Evolutionary conservation across 2,113 vertebrate species (phyloP).

Genomic region (Oryzias celebensis): DNA sequence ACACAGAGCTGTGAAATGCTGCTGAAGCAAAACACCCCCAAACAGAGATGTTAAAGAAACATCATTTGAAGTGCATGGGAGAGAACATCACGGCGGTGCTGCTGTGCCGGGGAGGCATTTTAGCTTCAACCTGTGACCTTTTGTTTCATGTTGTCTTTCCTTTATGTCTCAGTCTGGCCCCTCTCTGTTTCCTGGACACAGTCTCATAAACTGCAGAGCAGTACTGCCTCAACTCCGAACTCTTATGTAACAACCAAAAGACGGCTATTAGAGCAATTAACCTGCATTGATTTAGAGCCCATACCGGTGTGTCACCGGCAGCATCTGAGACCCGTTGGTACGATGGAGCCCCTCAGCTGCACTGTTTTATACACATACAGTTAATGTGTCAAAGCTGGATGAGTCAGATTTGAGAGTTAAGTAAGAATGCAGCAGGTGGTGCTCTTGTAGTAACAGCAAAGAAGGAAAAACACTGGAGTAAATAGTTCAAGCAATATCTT

Average conservation of each 20-base stretch:
- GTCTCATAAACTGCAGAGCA: constrained; percentile 28
- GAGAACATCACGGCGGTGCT: neutral
- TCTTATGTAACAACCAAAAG: constrained; percentile 23
- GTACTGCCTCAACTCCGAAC: constrained; percentile 26
- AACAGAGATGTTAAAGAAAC: neutral
- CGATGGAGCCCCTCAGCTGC: neutral
- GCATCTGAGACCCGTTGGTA: neutral
- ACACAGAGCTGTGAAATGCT: no score
- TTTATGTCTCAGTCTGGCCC: constrained; percentile 31
- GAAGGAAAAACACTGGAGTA: no score
- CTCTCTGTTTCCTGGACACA: constrained; percentile 12
- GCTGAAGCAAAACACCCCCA: neutral
- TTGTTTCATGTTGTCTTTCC: constrained; percentile 28
- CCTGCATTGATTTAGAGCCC: constrained; percentile 27
- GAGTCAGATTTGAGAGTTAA: neutral
- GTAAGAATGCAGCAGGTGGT: neutral
- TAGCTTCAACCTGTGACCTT: constrained; percentile 31
- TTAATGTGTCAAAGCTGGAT: neutral
- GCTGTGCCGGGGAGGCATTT: constrained; percentile 11
- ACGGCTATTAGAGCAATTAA: constrained; percentile 29
- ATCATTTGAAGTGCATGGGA: neutral
- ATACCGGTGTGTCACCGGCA: constrained; percentile 5
- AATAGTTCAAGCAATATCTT: no score
- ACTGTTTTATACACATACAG: neutral
- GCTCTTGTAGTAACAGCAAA: neutral